Evolutionary conservation across 2,797 vertebrate species (phyloP).

Genomic region (Denticeps clupeoides): DNA sequence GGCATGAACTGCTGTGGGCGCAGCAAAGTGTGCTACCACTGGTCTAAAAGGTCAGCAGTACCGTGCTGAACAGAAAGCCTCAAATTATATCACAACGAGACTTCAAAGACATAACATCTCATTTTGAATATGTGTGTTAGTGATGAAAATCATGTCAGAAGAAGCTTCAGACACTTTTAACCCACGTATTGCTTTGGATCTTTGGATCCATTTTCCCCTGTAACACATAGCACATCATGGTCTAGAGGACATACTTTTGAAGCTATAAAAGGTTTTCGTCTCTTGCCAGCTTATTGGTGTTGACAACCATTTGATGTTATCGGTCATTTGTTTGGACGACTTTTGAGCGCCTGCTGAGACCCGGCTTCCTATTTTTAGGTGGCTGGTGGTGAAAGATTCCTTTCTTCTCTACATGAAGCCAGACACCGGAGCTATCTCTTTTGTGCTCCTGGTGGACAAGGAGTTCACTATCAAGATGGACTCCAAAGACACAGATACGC

Average conservation of each 20-base stretch:
- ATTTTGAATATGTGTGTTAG: too few species aligned
- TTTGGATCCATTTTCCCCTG: neutral
- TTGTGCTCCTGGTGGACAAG: conserved; percentile 72
- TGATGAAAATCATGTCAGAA: too few species aligned
- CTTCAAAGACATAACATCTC: too few species aligned
- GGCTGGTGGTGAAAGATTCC: conserved; percentile 77
- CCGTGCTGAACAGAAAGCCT: neutral
- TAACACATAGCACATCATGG: too few species aligned
- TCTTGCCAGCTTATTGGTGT: neutral
- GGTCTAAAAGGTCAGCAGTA: conserved; percentile 82
- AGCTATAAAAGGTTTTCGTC: neutral
- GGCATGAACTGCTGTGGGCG: conserved; percentile 93
- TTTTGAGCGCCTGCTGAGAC: too few species aligned
- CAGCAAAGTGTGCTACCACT: conserved; percentile 81
- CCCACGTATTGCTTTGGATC: neutral
- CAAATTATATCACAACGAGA: too few species aligned
- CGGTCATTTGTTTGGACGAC: neutral
- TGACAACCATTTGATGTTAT: neutral
- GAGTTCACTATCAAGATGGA: conserved; percentile 74
- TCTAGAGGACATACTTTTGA: conserved; percentile 3
- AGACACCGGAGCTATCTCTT: conserved; percentile 65
- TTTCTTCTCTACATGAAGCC: conserved; percentile 75
- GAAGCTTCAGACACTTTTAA: too few species aligned
- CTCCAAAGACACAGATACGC: conserved; percentile 68
- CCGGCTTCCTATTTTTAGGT: conserved; percentile 44